Evolutionary conservation across 23 tunicate species (phyloP), one percentile per base, ranked within the genome.

Genomic region (Clavelina lepadiformis): DNA sequence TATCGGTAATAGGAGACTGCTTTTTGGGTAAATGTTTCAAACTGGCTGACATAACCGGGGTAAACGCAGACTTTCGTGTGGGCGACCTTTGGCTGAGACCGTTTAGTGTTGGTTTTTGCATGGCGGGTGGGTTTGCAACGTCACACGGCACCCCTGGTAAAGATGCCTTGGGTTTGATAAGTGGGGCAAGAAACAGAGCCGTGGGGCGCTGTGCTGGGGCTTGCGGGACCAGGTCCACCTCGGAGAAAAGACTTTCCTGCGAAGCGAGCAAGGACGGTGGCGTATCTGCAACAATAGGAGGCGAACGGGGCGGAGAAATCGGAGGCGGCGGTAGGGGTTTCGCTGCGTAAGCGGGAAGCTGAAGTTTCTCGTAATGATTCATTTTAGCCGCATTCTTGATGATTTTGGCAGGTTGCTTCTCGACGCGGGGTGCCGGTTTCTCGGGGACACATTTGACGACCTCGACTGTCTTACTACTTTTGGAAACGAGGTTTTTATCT

Each of bases 311-410:
- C 4, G 78, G 67, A 35, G 58, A 44, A 3, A 68, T 67, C 1
- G 76, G 76, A 7, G 76, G 76, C 35, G 76, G 76, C 35, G 76
- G 76, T 11, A 70, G 41, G 19, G 76, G 64, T 11, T 63, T 29
- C 21, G 28, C 50, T 5, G 68, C 20, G 25, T 63, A 63, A 6
- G 3, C 4, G 24, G 50, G 20, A 41, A 41, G 49, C n/a, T n/a
- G n/a, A n/a, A n/a, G n/a, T n/a, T n/a, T n/a, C n/a, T n/a, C n/a
- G n/a, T n/a, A n/a, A n/a, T n/a, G n/a, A 15, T 15, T 41, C 13
- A 41, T 41, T 11, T 15, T 11, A 8, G 49, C 11, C 11, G 18
- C 56, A 22, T 24, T 28, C 28, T 13, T 15, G n/a, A 6, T 6
- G 36, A 5, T 26, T 41, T 11, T 8, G 49, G 49, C 11, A 15